These are phyloP conservation scores for Ophion ventricosus DNA, from an alignment of 2,888 invertebrate genomes.

Conservation along the genomic window DNA sequence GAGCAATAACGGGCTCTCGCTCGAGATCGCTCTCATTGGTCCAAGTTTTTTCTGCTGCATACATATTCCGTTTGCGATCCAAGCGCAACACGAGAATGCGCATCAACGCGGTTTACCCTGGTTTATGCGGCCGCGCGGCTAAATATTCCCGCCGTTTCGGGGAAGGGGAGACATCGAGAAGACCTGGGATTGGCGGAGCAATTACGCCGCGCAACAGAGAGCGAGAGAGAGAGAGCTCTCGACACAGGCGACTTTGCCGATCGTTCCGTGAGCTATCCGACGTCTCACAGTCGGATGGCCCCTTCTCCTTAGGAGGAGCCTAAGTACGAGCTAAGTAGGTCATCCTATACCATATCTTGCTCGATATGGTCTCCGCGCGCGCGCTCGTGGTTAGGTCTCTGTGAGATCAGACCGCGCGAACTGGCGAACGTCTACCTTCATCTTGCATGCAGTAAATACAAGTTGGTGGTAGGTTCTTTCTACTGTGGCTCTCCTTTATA, in stretches of 20 bases:
- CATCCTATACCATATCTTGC: conserved; percentile 79
- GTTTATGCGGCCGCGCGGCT: background rate
- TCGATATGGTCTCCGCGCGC: conserved; percentile 63
- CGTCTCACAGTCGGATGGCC: conserved; percentile 77
- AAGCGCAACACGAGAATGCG: conserved; percentile 45
- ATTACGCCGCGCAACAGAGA: conserved; percentile 54
- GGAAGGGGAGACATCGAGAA: conserved; percentile 54
- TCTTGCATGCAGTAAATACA: conserved; percentile 32
- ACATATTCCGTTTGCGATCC: conserved; percentile 14
- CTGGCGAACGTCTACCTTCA: conserved; percentile 51
- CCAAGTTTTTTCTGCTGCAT: conserved; percentile 22
- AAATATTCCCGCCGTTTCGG: conserved; percentile 46
- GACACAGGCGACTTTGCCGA: conserved; percentile 80
- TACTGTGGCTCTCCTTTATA: conserved; percentile 7
- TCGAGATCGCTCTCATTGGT: conserved; percentile 43
- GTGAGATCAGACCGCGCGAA: conserved; percentile 32
- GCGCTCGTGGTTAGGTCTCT: conserved; percentile 22
- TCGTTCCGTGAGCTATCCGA: conserved; percentile 74
- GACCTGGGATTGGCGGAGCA: conserved; percentile 70
- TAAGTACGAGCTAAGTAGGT: conserved; percentile 79
- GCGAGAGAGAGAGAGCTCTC: conserved; percentile 58
- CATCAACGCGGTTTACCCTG: background rate
- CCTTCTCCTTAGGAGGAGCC: conserved; percentile 82
- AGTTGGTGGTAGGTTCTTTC: conserved; percentile 45
- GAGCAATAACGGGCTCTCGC: conserved; percentile 5